Evolutionary conservation across 1,140 invertebrate genomes (phyloP), one percentile per base, ranked within the genome.

Genomic region (Gryon sp.): DNA sequence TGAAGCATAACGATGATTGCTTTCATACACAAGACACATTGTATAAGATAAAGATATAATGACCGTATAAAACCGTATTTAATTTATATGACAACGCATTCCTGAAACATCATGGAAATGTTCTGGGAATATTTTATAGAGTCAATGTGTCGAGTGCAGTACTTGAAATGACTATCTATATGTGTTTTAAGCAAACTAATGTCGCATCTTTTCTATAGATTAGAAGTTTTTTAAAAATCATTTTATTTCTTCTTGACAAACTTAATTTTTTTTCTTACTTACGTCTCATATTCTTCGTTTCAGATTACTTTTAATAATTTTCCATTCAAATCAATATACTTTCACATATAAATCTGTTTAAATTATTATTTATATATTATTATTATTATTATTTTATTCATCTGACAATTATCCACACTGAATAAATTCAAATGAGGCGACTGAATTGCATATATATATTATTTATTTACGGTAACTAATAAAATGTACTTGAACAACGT

Each of bases 11-110:
- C 12, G 50, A 15, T 4, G 14, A 6, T 11, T 45, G 4, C 34
- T 38, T 70, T 18, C 14, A 4, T 32, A 53, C 11, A n/a, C 43
- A 36, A 69, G 63, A 57, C 68, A 73, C 69, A 68, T 55, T 65
- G 74, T 70, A 76, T 76, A 70, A 70, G 66, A 70, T 76, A 76
- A 70, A 76, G 74, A 59, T 66, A 70, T 76, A 70, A 65, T 76
- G 53, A 66, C 52, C 45, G 53, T 70, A 73, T 50, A 60, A 66
- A 80, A 80, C 66, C 76, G 77, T 69, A 63, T 69, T 69, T 75
- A 15, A 63, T 14, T 32, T 53, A 34, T 34, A 46, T 68, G 55
- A 62, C 55, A 68, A 50, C 36, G 55, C 38, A 68, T 68, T 68
- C 45, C 12, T 63, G 19, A 41, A 46, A 45, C 36, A 43, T 53